Percentiles rank a stretch among this genome's conserved stretches.
Evolutionary conservation across 1,140 invertebrate species (phyloP).

Genomic region (Brachionus plicatilis): DNA sequence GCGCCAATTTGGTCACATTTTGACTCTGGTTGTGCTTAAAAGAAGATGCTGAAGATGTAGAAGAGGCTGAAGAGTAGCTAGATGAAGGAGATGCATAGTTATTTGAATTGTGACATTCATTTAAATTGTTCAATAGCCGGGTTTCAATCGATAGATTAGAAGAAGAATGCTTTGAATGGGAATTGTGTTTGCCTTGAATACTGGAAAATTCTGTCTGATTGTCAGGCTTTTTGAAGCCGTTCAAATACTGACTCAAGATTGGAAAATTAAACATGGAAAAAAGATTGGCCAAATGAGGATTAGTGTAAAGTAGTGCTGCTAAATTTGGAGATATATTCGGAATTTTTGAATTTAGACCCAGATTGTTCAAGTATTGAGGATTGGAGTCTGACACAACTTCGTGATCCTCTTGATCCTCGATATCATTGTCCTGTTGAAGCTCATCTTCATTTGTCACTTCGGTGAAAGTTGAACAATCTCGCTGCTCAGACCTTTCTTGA

Average conservation of each 20-base stretch:
- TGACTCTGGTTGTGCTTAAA: background rate
- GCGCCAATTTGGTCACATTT: background rate
- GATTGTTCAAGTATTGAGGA: background rate
- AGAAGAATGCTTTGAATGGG: background rate
- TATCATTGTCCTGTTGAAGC: background rate
- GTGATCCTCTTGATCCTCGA: background rate
- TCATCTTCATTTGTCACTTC: background rate
- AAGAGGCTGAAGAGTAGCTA: conserved; percentile 13
- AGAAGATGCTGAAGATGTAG: conserved; percentile 3
- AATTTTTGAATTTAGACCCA: background rate
- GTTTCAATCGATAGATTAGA: conserved; percentile 13
- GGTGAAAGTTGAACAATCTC: background rate
- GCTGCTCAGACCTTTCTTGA: background rate
- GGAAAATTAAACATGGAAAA: conserved; percentile 19
- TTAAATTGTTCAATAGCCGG: background rate
- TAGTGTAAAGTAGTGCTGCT: background rate
- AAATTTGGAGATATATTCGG: conserved; percentile 8
- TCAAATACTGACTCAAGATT: conserved; percentile 15
- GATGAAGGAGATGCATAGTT: conserved; percentile 30
- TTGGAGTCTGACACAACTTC: background rate
- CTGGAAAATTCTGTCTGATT: background rate
- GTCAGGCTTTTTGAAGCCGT: conserved; percentile 14
- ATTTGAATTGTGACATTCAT: background rate
- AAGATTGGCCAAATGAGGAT: conserved; percentile 6
- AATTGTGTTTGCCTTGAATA: background rate